Evolutionary conservation across 2,888 invertebrate genomes (phyloP).

Genomic region (Nemotelus nigrinus): DNA sequence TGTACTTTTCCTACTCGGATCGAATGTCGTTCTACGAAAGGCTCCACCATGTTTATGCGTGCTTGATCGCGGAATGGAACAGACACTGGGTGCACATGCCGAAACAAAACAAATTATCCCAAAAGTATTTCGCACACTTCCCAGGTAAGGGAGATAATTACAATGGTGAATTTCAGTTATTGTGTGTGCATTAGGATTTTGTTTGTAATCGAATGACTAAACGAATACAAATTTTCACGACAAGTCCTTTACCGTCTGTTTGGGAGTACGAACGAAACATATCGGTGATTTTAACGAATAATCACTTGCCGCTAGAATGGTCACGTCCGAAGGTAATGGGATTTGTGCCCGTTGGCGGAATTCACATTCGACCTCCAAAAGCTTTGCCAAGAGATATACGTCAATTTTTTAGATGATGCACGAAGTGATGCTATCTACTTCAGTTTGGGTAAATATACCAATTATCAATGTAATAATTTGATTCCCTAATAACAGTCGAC

Average conservation of each 20-base stretch:
- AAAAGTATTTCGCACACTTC: conserved; percentile 58
- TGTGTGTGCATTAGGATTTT: too few species aligned
- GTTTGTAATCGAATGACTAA: too few species aligned
- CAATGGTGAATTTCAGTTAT: too few species aligned
- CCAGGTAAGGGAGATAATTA: conserved; percentile 53
- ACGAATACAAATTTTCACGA: background rate
- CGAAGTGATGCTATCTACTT: conserved; percentile 65
- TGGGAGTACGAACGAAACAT: conserved; percentile 64
- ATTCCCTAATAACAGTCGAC: too few species aligned
- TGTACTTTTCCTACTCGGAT: conserved; percentile 62
- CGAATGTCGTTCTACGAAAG: conserved; percentile 67
- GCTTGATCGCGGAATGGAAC: conserved; percentile 58
- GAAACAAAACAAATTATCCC: conserved; percentile 59
- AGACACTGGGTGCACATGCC: conserved; percentile 58
- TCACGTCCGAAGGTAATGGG: conserved; percentile 64
- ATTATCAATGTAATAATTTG: too few species aligned
- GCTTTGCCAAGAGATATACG: conserved; percentile 62
- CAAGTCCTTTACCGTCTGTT: conserved; percentile 57
- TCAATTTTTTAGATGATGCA: conserved; percentile 63
- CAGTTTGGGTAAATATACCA: conserved; percentile 59
- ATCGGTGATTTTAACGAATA: conserved; percentile 66
- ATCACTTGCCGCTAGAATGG: conserved; percentile 65
- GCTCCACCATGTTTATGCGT: conserved; percentile 65
- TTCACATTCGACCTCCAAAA: conserved; percentile 66
- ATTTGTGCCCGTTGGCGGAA: conserved; percentile 68